Evolutionary conservation across 2,797 vertebrate species (phyloP).

Genomic region (Urocyon cinereoargenteus): DNA sequence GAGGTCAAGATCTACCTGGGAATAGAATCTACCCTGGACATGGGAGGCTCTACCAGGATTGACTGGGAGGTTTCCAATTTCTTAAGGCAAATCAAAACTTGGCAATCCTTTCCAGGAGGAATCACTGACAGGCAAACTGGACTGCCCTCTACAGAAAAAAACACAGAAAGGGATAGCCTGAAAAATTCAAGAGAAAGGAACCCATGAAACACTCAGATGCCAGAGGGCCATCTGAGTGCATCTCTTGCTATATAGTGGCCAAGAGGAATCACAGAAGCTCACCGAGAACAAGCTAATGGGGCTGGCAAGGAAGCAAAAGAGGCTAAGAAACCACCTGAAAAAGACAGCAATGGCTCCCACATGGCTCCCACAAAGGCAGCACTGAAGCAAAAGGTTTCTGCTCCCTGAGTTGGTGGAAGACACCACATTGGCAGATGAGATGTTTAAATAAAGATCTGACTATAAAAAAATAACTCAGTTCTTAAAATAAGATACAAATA

Average conservation of each 20-base stretch:
- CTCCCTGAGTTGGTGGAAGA: slow-evolving; percentile 96
- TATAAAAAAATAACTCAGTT: not conserved
- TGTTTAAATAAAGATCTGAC: slow-evolving; percentile 85
- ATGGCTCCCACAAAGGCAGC: slow-evolving; percentile 94
- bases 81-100: not conserved
- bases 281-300: slow-evolving; percentile 96
- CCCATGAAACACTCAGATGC: slow-evolving; percentile 95
- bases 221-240: slow-evolving; percentile 96
- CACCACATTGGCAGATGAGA: slow-evolving; percentile 88
- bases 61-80: not conserved
- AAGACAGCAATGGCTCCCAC: slow-evolving; percentile 92
- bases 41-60: not conserved
- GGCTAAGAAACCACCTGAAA: slow-evolving; percentile 95
- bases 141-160: not conserved
- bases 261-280: slow-evolving; percentile 98
- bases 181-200: slow-evolving; percentile 96
- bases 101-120: not conserved
- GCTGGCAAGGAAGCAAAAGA: slow-evolving; percentile 99
- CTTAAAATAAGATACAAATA: not conserved
- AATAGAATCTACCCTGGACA: no score
- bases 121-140: not conserved
- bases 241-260: slow-evolving; percentile 96
- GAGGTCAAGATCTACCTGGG: not conserved
- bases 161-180: slow-evolving; percentile 56
- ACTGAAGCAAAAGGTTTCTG: slow-evolving; percentile 95